A percentile compares a stretch with the other conserved stretches of the same genome.
phyloP scores from a whole-genome alignment of 2,113 vertebrate genomes.

The Antigone vipio region DNA sequence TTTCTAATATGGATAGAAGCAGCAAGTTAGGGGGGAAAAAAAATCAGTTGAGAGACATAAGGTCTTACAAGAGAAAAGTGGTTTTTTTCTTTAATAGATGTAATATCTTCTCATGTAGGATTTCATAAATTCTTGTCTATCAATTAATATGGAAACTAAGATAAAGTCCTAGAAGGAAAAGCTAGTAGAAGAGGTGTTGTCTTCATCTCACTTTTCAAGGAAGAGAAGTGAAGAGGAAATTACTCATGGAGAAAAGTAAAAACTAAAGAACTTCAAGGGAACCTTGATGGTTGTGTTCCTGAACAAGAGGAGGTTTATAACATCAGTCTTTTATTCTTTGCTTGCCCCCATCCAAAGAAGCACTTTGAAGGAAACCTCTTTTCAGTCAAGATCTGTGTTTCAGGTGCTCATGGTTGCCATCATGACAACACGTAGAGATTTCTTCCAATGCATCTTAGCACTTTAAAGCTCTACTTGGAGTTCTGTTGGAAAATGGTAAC shows the following conservation, averaged over 20 bases:
- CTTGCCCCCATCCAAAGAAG: neutral
- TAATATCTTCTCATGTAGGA: neutral
- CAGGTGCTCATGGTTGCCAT: neutral
- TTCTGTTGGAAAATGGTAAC: neutral
- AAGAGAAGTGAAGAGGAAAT: neutral
- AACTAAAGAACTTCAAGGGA: neutral
- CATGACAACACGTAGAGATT: neutral
- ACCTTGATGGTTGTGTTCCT: neutral
- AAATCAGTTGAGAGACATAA: neutral
- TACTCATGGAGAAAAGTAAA: neutral
- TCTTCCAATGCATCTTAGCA: neutral
- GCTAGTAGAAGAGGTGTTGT: neutral
- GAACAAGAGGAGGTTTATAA: neutral
- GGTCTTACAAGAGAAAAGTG: neutral
- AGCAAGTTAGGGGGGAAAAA: neutral
- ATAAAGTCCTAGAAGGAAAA: neutral
- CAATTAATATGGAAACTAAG: neutral
- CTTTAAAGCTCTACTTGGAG: neutral
- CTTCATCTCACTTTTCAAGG: neutral
- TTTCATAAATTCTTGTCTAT: neutral
- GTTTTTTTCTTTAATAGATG: neutral
- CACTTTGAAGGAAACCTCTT: neutral
- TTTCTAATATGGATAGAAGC: neutral
- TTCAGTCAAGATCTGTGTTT: neutral
- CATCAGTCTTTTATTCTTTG: neutral